These are phyloP conservation scores for Varecia variegata DNA, from an alignment of 2,797 vertebrate genomes.

Conservation along the genomic window DNA sequence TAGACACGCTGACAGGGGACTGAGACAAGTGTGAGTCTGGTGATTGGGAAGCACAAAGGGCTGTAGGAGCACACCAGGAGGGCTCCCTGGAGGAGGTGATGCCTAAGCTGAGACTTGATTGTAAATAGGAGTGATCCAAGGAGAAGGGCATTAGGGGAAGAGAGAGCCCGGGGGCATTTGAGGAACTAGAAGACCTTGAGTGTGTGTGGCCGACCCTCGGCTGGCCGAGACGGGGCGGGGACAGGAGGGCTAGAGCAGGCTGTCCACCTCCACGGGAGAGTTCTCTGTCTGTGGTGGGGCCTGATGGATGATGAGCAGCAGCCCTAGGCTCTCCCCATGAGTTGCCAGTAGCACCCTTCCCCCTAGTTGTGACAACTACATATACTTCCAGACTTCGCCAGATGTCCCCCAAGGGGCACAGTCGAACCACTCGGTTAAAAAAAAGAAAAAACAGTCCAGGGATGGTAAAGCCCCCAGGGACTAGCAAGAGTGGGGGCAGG, in stretches of 20 bases:
- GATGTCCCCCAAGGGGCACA: neutral
- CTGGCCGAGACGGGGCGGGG: too few species aligned
- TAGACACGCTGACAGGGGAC: neutral
- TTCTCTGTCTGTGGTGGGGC: neutral
- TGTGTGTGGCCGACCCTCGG: neutral
- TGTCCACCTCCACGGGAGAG: neutral
- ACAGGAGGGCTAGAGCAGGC: neutral
- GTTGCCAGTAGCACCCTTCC: neutral
- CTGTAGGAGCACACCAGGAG: neutral
- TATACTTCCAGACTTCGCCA: neutral
- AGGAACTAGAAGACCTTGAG: neutral
- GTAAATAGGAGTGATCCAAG: neutral
- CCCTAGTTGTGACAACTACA: neutral
- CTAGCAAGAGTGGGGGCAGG: neutral
- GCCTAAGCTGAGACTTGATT: neutral
- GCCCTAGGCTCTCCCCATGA: neutral
- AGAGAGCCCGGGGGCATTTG: neutral
- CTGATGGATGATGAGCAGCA: neutral
- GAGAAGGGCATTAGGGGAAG: neutral
- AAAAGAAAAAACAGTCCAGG: neutral
- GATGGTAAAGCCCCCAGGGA: neutral
- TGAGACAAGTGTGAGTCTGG: too few species aligned
- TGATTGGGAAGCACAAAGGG: neutral
- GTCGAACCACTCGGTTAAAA: neutral
- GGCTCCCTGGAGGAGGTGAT: neutral